phyloP scores from a whole-genome alignment of 2,888 invertebrate species.

The Mycalesis mineus region DNA sequence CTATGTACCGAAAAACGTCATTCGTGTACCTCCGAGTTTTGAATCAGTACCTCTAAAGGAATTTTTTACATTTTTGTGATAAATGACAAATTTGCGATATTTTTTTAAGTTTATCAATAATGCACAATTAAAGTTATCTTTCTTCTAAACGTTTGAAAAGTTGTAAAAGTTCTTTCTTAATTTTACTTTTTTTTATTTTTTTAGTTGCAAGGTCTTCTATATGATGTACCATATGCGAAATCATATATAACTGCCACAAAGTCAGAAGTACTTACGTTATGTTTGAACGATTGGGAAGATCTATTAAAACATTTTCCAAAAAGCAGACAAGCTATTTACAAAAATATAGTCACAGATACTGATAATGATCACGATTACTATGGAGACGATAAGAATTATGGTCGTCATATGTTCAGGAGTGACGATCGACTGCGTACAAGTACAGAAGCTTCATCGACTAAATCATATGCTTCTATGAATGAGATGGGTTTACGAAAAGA shows the following conservation, averaged over 20 bases:
- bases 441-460: not conserved
- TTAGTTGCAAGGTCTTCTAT: slow-evolving; percentile 54
- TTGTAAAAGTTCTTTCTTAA: not conserved
- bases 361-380: slow-evolving; percentile 2
- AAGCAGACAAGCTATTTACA: slow-evolving; percentile 44
- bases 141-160: too few relatives aligned
- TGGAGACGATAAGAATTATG: not conserved
- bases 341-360: slow-evolving; percentile 27
- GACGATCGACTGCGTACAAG: not conserved
- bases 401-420: not conserved
- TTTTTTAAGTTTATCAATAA: too few relatives aligned
- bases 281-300: slow-evolving; percentile 52
- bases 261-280: slow-evolving; percentile 53
- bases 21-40: too few relatives aligned
- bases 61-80: too few relatives aligned
- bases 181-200: slow-evolving; percentile 20
- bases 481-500: not conserved
- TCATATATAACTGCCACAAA: slow-evolving; percentile 51
- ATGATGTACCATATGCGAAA: slow-evolving; percentile 44
- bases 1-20: too few relatives aligned
- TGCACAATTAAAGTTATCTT: too few relatives aligned
- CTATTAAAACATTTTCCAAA: slow-evolving; percentile 54
- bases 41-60: too few relatives aligned
- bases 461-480: not conserved
- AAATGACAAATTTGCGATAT: too few relatives aligned